A percentile compares a stretch with the other conserved stretches of the same genome.
phyloP scores from a whole-genome alignment of 2,113 vertebrate species.

The Nothocercus julius region DNA sequence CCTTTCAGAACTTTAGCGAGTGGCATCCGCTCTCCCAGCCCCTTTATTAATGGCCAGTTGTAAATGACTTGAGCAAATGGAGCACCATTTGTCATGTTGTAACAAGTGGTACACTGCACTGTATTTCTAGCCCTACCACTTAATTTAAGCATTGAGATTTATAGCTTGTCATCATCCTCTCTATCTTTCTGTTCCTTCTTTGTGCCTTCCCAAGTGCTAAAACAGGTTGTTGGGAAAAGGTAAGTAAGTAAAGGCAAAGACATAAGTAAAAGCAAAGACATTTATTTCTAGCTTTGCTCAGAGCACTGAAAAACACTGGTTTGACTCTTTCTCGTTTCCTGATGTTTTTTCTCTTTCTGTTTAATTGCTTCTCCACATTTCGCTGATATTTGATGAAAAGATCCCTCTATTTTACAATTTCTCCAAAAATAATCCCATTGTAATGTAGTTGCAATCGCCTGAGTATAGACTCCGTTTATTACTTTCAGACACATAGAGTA shows the following conservation, averaged over 20 bases:
- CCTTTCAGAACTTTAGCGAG: constrained; percentile 58
- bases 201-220: constrained; percentile 75
- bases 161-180: constrained; percentile 71
- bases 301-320: constrained; percentile 14
- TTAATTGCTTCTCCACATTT: constrained; percentile 46
- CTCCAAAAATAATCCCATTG: constrained; percentile 50
- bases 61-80: constrained; percentile 79
- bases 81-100: constrained; percentile 76
- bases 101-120: constrained; percentile 72
- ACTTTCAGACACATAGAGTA: constrained; percentile 22
- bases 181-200: constrained; percentile 74
- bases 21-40: constrained; percentile 34
- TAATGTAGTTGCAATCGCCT: constrained; percentile 30
- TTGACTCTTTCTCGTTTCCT: constrained; percentile 7
- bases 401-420: constrained; percentile 34
- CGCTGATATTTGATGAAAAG: constrained; percentile 44
- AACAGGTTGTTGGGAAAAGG: constrained; percentile 44
- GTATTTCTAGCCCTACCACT: constrained; percentile 69
- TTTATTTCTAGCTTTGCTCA: constrained; percentile 58
- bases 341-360: neutral
- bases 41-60: constrained; percentile 74
- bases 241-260: constrained; percentile 56
- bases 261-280: constrained; percentile 50
- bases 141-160: constrained; percentile 77
- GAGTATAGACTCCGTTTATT: constrained; percentile 11